Evolutionary conservation across 2,113 vertebrate species (phyloP).

Genomic region (Telmatochromis brichardi): DNA sequence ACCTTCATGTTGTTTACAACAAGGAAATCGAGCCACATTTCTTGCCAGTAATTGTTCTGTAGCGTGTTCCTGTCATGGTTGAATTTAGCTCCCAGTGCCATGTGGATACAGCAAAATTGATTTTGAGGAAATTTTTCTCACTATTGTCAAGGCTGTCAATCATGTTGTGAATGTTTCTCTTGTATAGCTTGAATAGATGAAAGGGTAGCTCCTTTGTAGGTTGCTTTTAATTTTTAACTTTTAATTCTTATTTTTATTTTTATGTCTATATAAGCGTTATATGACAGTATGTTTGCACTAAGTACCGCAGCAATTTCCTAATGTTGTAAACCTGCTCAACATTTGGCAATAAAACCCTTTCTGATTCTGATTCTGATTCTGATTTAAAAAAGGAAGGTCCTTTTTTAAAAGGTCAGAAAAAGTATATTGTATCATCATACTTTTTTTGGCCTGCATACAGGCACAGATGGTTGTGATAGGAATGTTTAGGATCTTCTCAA

Average conservation of each 20-base stretch:
- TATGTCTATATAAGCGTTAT: too few species aligned
- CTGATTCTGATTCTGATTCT: too few species aligned
- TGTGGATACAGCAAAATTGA: background rate
- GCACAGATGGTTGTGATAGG: background rate
- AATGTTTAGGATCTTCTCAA: constrained; percentile 37
- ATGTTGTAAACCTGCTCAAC: too few species aligned
- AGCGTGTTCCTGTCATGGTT: background rate
- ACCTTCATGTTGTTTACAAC: background rate
- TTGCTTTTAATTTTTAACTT: background rate
- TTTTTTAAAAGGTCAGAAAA: background rate
- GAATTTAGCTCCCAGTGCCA: background rate
- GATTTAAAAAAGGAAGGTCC: background rate
- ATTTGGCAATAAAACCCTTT: too few species aligned
- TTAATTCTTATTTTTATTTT: too few species aligned
- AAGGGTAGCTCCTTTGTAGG: background rate
- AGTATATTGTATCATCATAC: background rate
- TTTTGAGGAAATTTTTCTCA: background rate
- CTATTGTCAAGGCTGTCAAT: background rate
- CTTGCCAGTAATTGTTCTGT: background rate
- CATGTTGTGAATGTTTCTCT: background rate
- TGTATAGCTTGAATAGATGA: background rate
- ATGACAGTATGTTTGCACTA: too few species aligned
- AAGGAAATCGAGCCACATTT: background rate
- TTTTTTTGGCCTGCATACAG: background rate
- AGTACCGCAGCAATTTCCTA: too few species aligned